phyloP scores from a whole-genome alignment of 2,797 vertebrate genomes.

The Cyclopterus lumpus region DNA sequence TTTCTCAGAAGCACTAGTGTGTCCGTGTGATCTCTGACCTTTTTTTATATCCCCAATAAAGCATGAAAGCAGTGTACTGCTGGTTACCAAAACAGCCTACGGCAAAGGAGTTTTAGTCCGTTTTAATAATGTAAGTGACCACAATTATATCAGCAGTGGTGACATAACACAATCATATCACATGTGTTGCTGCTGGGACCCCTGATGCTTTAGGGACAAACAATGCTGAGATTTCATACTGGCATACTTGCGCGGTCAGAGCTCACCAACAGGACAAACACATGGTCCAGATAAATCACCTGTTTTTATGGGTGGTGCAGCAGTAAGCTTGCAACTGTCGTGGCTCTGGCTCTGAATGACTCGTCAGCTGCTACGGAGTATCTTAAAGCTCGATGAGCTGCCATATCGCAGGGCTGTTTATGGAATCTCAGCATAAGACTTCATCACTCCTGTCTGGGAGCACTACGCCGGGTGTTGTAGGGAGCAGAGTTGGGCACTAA shows the following conservation, averaged over 20 bases:
- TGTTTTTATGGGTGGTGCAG: slow-evolving; percentile 66
- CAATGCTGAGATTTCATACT: slow-evolving; percentile 50
- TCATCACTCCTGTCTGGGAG: slow-evolving; percentile 25
- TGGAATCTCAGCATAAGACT: slow-evolving; percentile 53
- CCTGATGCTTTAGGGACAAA: slow-evolving; percentile 34
- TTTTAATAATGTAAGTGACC: not conserved
- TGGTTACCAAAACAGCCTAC: slow-evolving; percentile 43
- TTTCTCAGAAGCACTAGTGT: slow-evolving; percentile 32
- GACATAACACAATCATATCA: slow-evolving; percentile 19
- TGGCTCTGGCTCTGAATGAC: slow-evolving; percentile 43
- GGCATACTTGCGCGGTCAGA: slow-evolving; percentile 70
- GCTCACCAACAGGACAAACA: slow-evolving; percentile 61
- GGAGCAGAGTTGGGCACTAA: not conserved
- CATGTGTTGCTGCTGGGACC: slow-evolving; percentile 32
- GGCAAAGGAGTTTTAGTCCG: slow-evolving; percentile 26
- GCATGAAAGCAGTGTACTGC: slow-evolving; percentile 39
- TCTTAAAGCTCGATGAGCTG: slow-evolving; percentile 60
- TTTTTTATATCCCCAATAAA: slow-evolving; percentile 39
- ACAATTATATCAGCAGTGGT: not conserved
- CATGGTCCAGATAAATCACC: slow-evolving; percentile 77
- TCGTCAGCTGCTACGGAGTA: slow-evolving; percentile 73
- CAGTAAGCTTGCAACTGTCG: slow-evolving; percentile 67
- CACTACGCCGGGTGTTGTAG: not conserved
- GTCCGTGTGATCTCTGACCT: slow-evolving; percentile 48
- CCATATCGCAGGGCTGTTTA: slow-evolving; percentile 55